Base-by-base conservation (phyloP, 2,888 invertebrate species). In the Malacosoma neustria region DNA sequence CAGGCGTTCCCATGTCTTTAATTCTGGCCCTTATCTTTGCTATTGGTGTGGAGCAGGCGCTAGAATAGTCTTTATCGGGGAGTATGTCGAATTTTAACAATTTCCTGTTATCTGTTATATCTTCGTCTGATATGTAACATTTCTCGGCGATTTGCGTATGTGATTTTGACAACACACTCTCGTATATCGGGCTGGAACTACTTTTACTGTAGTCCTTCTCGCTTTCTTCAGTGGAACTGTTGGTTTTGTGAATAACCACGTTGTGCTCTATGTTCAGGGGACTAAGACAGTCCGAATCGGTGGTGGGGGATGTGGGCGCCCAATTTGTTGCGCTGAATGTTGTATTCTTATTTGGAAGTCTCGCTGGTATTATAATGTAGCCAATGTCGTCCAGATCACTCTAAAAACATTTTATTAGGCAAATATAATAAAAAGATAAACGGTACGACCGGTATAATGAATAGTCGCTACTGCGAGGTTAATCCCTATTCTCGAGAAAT, bases 11-110 rank as follows among this genome's bases (percentile, higher is more conserved):
- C 5, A 73, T 53, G 11, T 81, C 75, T 51, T 68, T 80, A 4
- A 77, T 62, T 13, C 72, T 60, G 1, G 75, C 64, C 29, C 63
- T 62, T 1, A 80, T 49, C 41, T 77, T 82, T 9, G 73, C 51
- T 49, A 84, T 59, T 1, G 84, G 84, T 0, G 84, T 85, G 0
- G 84, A 85, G 36, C 77, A 85, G 32, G 74, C 72, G 47, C 82
- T 84, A 0, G 80, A 73, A 29, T 51, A 69, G 1, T 72, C 72
- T 32, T 71, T 72, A 4, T 69, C 72, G 2, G 61, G 64, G 11
- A 76, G 31, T 30, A 67, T 56, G 3, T 70, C 58, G 43, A 68
- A 74, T 42, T 61, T 62, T 1, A 62, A 36, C 0, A 48, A 30
- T 0, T 61, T 56, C n/a, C 43, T 34, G 11, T 45, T 42, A 15